These are phyloP conservation scores for Pelecanoides urinatrix DNA, from an alignment of 2,113 vertebrate species.

Conservation along the genomic window DNA sequence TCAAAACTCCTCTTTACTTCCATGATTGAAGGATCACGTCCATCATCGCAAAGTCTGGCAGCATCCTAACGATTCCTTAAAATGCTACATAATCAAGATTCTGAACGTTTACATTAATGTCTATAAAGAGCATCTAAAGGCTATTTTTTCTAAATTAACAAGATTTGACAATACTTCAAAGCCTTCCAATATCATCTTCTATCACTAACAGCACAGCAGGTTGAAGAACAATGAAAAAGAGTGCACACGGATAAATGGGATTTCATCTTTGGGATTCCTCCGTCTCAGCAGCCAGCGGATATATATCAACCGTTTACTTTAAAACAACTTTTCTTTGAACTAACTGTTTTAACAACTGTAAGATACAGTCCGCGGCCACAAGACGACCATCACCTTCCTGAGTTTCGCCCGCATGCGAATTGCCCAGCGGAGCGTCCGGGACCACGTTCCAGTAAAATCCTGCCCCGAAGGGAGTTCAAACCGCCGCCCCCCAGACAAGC, in stretches of 20 bases:
- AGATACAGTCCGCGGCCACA: not conserved
- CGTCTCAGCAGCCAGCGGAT: not conserved
- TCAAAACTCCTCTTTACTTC: not conserved
- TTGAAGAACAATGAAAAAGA: not conserved
- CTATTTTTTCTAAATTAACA: not conserved
- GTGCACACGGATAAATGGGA: not conserved
- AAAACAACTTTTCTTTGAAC: not conserved
- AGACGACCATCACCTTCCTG: not conserved
- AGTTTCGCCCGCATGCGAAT: rapidly evolving
- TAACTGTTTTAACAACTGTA: not conserved
- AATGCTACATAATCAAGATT: not conserved
- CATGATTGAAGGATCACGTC: not conserved
- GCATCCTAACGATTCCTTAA: not conserved
- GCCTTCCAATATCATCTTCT: not conserved
- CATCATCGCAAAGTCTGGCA: not conserved
- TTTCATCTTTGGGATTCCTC: not conserved
- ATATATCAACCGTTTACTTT: not conserved
- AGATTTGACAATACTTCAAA: not conserved
- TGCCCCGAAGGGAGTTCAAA: rapidly evolving
- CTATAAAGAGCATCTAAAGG: not conserved
- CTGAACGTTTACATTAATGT: not conserved
- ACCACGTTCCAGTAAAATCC: rapidly evolving
- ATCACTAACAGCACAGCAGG: not conserved
- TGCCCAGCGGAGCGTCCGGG: not conserved
- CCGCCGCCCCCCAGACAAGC: no score